Conservation (phyloP, 2,888 invertebrate species). For the Hybos culiciformis region DNA sequence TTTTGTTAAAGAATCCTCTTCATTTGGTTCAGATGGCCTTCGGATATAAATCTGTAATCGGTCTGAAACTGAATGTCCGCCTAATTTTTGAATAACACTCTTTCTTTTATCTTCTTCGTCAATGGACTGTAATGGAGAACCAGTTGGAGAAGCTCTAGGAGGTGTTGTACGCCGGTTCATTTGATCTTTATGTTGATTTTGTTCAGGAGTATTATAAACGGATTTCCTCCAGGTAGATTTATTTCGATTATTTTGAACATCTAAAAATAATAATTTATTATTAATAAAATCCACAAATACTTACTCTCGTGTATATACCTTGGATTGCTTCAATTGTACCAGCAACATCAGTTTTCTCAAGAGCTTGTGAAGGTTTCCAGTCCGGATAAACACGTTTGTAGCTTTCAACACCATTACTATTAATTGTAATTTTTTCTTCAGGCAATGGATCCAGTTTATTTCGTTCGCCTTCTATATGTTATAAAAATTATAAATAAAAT, state of each 20-base stretch:
- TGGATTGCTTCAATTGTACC: slow-evolving; percentile 76
- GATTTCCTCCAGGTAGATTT: slow-evolving; percentile 66
- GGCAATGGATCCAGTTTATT: slow-evolving; percentile 57
- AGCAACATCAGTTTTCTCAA: slow-evolving; percentile 72
- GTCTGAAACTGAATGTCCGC: slow-evolving; percentile 39
- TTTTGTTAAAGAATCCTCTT: slow-evolving; percentile 8
- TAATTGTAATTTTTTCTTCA: slow-evolving; percentile 44
- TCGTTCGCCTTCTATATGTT: slow-evolving; percentile 61
- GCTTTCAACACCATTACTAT: slow-evolving; percentile 26
- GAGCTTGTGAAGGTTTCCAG: slow-evolving; percentile 65
- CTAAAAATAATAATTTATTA: slow-evolving; percentile 14
- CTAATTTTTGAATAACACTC: slow-evolving; percentile 41
- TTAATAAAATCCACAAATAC: not conserved
- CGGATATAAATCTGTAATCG: slow-evolving; percentile 46
- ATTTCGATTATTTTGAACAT: slow-evolving; percentile 37
- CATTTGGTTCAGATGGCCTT: slow-evolving; percentile 31
- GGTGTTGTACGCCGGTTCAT: slow-evolving; percentile 26
- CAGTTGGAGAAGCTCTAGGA: slow-evolving; percentile 42
- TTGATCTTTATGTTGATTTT: slow-evolving; percentile 45
- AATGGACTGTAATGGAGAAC: slow-evolving; percentile 41
- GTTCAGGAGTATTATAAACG: slow-evolving; percentile 12
- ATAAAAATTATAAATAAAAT: not conserved
- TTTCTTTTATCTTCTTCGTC: slow-evolving; percentile 49
- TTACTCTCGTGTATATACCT: slow-evolving; percentile 39
- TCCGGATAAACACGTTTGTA: slow-evolving; percentile 57